Percentiles rank a stretch among this genome's conserved stretches.
phyloP scores from a whole-genome alignment of 2,888 invertebrate genomes.

The Himalopsyche japonica region DNA sequence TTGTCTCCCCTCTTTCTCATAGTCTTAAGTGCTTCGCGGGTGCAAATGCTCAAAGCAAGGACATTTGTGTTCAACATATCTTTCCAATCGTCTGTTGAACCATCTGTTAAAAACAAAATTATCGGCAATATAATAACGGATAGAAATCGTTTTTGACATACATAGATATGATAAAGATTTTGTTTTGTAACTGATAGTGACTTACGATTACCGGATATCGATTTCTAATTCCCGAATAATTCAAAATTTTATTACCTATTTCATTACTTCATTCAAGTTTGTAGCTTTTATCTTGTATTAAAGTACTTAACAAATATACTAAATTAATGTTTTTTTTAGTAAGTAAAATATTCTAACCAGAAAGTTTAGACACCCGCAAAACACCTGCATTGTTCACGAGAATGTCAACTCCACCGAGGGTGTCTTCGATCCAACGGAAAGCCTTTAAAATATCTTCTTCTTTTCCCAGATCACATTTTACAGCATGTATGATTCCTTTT shows the following conservation, averaged over 20 bases:
- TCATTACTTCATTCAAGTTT: no score
- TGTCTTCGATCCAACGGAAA: constrained; percentile 47
- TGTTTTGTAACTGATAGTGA: background rate
- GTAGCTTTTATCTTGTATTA: no score
- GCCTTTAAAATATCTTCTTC: constrained; percentile 45
- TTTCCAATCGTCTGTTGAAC: constrained; percentile 45
- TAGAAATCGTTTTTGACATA: background rate
- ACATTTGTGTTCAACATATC: constrained; percentile 59
- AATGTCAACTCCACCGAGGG: constrained; percentile 47
- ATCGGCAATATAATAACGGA: no score
- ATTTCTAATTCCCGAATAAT: no score
- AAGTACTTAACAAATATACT: no score
- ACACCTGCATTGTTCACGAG: constrained; percentile 53
- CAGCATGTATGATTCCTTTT: constrained; percentile 47
- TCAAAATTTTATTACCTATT: no score
- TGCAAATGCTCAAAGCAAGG: constrained; percentile 59
- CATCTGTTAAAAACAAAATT: constrained; percentile 4
- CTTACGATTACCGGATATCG: no score
- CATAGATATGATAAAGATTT: background rate
- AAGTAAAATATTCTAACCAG: constrained; percentile 10
- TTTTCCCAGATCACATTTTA: constrained; percentile 48
- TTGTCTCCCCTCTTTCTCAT: constrained; percentile 57
- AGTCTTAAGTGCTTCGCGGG: constrained; percentile 59
- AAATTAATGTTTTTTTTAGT: no score
- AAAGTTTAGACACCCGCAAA: constrained; percentile 42